Percentiles rank a stretch among this genome's conserved stretches.
Conservation (phyloP, 2,113 vertebrate genomes). For the Megaleporinus macrocephalus region DNA sequence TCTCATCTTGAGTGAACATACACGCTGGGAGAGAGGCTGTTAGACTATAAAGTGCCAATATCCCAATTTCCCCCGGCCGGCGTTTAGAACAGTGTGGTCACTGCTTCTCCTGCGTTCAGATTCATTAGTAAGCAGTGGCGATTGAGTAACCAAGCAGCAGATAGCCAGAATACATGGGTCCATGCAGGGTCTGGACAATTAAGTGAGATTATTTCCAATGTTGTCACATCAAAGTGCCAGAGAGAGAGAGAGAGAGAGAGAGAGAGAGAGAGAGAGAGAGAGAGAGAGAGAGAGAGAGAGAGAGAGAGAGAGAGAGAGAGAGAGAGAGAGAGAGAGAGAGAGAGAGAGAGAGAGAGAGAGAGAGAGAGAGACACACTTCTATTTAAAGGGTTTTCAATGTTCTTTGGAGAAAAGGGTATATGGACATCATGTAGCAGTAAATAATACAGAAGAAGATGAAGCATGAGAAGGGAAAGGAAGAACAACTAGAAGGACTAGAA, state of each 20-base stretch:
- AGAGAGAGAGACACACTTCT: background rate
- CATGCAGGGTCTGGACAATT: conserved; percentile 19
- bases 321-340: no score
- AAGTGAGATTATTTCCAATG: conserved; percentile 31
- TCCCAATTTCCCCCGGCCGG: conserved; percentile 34
- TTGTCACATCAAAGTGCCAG: conserved; percentile 17
- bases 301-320: no score
- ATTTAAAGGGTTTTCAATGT: background rate
- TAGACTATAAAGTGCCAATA: conserved; percentile 45
- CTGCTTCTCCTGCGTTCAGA: conserved; percentile 33
- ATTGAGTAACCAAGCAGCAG: conserved; percentile 28
- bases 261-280: no score
- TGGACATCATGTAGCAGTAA: background rate
- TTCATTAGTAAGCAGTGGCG: conserved; percentile 20
- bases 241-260: background rate
- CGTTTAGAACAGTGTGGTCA: conserved; percentile 29
- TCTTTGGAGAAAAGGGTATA: background rate
- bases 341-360: background rate
- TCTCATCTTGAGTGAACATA: conserved; percentile 33
- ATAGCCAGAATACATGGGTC: conserved; percentile 8
- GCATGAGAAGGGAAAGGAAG: no score
- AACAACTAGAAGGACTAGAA: no score
- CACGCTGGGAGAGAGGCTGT: conserved; percentile 38
- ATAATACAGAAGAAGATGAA: background rate
- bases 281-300: no score